These are phyloP conservation scores for Meleagris gallopavo DNA, from an alignment of 2,113 vertebrate species.

Conservation along the genomic window DNA sequence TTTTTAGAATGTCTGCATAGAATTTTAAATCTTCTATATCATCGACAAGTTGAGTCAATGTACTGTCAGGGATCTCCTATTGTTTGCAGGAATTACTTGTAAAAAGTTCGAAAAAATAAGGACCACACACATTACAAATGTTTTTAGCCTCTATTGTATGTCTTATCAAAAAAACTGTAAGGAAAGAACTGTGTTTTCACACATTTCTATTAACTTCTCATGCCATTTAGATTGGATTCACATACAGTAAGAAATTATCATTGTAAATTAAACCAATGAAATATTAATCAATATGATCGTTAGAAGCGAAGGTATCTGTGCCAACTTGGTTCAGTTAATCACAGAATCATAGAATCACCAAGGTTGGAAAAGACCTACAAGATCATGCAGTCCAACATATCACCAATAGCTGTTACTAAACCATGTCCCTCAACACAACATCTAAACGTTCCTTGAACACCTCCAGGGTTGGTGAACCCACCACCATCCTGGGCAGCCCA, in stretches of 20 bases:
- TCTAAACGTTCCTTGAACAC: too few relatives aligned
- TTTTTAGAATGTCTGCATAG: background rate
- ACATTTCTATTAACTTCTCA: background rate
- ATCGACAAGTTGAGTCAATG: background rate
- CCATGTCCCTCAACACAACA: too few relatives aligned
- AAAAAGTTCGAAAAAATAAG: background rate
- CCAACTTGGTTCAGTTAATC: background rate
- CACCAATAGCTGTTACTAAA: too few relatives aligned
- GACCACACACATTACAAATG: background rate
- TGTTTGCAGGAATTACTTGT: background rate
- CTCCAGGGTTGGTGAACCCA: too few relatives aligned
- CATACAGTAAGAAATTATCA: background rate
- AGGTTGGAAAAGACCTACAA: too few relatives aligned
- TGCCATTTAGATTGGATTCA: background rate
- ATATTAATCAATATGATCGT: background rate
- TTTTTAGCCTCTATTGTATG: background rate
- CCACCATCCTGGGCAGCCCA: too few relatives aligned
- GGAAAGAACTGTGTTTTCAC: background rate
- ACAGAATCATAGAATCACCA: too few relatives aligned
- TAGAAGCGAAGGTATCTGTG: background rate
- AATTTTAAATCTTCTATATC: background rate
- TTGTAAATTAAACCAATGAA: conserved; percentile 7
- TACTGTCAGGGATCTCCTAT: background rate
- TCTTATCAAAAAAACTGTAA: background rate
- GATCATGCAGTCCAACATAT: too few relatives aligned